Conservation (phyloP, 2,797 vertebrate species). For the Emydoidea blandingii region DNA sequence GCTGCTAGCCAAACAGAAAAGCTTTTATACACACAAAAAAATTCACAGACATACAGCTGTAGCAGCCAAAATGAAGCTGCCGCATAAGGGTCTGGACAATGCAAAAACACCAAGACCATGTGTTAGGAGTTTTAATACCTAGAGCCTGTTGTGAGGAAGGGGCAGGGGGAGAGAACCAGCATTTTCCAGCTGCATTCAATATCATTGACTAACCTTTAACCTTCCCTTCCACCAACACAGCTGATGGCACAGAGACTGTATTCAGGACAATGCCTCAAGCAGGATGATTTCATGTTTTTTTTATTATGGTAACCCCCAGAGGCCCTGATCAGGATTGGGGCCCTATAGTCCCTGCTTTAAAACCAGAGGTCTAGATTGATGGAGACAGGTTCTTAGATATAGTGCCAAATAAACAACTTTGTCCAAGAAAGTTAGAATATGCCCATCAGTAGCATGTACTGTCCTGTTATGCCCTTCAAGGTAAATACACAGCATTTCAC, state of each 20-base stretch:
- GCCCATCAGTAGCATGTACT: too few relatives aligned
- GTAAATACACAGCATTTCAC: too few relatives aligned
- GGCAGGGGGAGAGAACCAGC: rapidly evolving
- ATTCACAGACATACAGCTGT: rapidly evolving
- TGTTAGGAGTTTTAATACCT: background rate
- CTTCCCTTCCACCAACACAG: background rate
- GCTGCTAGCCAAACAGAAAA: slow-evolving; percentile 19
- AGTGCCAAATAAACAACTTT: background rate
- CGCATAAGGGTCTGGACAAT: background rate
- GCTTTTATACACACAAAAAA: background rate
- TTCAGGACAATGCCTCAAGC: background rate
- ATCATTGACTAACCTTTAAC: background rate
- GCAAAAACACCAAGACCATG: background rate
- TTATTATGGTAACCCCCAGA: background rate
- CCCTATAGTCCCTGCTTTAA: background rate
- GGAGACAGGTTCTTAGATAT: background rate
- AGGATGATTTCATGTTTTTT: background rate
- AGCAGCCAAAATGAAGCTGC: background rate
- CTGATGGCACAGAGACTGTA: background rate
- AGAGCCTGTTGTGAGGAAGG: rapidly evolving
- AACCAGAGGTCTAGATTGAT: background rate
- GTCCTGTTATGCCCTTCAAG: too few relatives aligned
- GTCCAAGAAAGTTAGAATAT: too few relatives aligned
- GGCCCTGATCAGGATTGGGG: background rate
- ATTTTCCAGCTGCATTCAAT: background rate